phyloP scores from a whole-genome alignment of 2,797 vertebrate genomes.

The Taeniopygia guttata region DNA sequence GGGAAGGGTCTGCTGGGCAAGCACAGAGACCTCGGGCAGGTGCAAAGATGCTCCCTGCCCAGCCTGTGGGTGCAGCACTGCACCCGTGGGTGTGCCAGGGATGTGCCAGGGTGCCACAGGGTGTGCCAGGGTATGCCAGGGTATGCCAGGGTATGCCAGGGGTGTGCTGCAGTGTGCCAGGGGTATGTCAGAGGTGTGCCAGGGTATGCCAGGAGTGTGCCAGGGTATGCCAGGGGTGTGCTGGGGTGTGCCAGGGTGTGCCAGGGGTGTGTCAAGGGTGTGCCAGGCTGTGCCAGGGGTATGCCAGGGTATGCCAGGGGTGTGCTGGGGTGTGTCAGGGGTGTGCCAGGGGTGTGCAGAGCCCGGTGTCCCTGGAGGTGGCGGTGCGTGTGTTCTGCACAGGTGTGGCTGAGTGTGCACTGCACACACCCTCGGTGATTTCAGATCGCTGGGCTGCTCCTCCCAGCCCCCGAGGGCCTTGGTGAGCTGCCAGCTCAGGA shows the following conservation, averaged over 20 bases:
- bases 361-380: fast-evolving
- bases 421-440: fast-evolving
- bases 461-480: neutral
- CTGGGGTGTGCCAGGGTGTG: too few species aligned
- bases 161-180: too few species aligned
- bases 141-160: too few species aligned
- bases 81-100: neutral
- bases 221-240: too few species aligned
- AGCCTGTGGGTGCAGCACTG: fast-evolving
- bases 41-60: fast-evolving
- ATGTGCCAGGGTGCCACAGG: neutral
- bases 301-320: too few species aligned
- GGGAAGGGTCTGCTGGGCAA: neutral
- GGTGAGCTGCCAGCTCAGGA: neutral
- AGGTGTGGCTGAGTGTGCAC: neutral
- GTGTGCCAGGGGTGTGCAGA: neutral
- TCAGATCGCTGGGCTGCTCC: neutral
- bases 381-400: neutral
- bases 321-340: neutral
- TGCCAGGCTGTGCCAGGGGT: too few species aligned
- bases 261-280: too few species aligned
- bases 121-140: too few species aligned
- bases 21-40: neutral
- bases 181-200: too few species aligned
- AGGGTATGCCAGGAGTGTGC: too few species aligned